A percentile compares a stretch with the other conserved stretches of the same genome.
Evolutionary conservation across 2,888 invertebrate genomes (phyloP).

Genomic region (Andrena dorsata): DNA sequence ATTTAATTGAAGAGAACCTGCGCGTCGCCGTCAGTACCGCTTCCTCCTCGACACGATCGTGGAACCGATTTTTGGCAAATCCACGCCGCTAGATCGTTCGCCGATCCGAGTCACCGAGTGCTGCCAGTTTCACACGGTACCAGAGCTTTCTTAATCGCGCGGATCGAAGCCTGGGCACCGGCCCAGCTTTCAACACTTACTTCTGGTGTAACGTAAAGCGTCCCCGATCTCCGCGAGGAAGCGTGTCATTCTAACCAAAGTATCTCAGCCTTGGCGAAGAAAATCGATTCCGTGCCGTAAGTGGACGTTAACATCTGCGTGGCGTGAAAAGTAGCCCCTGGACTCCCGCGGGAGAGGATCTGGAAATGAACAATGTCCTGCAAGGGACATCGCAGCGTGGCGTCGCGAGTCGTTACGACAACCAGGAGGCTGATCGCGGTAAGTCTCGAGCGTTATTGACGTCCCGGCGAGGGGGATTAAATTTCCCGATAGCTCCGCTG

Average conservation of each 20-base stretch:
- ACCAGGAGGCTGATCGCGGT: slow-evolving; percentile 66
- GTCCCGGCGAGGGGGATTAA: not conserved
- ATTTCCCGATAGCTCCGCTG: slow-evolving; percentile 4
- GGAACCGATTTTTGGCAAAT: slow-evolving; percentile 33
- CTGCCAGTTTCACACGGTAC: slow-evolving; percentile 22
- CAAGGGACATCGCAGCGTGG: slow-evolving; percentile 42
- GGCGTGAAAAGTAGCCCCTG: not conserved
- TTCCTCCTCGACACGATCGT: not conserved
- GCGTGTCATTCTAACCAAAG: too few relatives aligned
- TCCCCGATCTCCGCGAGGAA: too few relatives aligned
- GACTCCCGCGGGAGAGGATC: not conserved
- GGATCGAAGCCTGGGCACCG: slow-evolving; percentile 38
- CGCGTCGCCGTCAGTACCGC: not conserved
- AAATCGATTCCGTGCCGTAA: too few relatives aligned
- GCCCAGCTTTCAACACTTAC: slow-evolving; percentile 44
- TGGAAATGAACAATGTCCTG: slow-evolving; percentile 55
- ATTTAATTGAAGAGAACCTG: slow-evolving; percentile 29
- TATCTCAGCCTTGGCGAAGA: not conserved
- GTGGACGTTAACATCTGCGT: not conserved
- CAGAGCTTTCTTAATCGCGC: slow-evolving; percentile 17
- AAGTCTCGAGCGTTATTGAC: slow-evolving; percentile 42
- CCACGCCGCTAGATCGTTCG: not conserved
- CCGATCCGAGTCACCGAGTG: not conserved
- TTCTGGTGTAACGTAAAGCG: not conserved
- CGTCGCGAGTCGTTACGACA: slow-evolving; percentile 53